Percentiles rank a stretch among this genome's conserved stretches.
phyloP scores from a whole-genome alignment of 2,797 vertebrate species.

The Gymnocypris eckloni region DNA sequence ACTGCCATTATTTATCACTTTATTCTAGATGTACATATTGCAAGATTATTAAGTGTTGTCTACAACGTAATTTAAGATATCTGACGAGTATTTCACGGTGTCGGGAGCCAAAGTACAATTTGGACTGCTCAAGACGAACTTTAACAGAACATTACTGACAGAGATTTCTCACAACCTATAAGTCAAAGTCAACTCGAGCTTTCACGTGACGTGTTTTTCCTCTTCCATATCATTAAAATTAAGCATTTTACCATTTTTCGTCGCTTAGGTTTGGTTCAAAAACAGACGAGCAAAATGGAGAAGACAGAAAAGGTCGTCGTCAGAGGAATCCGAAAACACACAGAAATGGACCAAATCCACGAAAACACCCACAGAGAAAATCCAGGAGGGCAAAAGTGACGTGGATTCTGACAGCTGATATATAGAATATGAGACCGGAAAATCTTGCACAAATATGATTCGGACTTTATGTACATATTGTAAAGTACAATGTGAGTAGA shows the following conservation, averaged over 20 bases:
- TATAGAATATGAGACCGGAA: conserved; percentile 64
- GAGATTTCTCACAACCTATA: background rate
- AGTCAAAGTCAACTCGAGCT: background rate
- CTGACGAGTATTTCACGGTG: background rate
- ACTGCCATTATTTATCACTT: background rate
- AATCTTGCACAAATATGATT: conserved; percentile 79
- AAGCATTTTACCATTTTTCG: conserved; percentile 28
- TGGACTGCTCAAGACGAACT: background rate
- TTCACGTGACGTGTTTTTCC: background rate
- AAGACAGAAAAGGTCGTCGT: conserved; percentile 94
- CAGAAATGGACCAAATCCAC: conserved; percentile 93
- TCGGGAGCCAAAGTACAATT: background rate
- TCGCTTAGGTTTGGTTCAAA: conserved; percentile 96
- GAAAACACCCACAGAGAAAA: conserved; percentile 86
- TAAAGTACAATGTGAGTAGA: conserved; percentile 72
- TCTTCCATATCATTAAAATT: conserved; percentile 1
- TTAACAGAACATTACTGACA: background rate
- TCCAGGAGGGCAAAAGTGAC: conserved; percentile 89
- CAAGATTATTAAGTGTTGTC: background rate
- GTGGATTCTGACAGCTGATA: conserved; percentile 97
- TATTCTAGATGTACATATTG: background rate
- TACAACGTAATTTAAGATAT: background rate
- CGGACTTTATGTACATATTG: conserved; percentile 84
- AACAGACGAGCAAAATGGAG: conserved; percentile 98
- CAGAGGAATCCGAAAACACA: conserved; percentile 93